A percentile compares a stretch with the other conserved stretches of the same genome.
phyloP scores from a whole-genome alignment of 2,113 vertebrate species.

The Corynorhinus townsendii region DNA sequence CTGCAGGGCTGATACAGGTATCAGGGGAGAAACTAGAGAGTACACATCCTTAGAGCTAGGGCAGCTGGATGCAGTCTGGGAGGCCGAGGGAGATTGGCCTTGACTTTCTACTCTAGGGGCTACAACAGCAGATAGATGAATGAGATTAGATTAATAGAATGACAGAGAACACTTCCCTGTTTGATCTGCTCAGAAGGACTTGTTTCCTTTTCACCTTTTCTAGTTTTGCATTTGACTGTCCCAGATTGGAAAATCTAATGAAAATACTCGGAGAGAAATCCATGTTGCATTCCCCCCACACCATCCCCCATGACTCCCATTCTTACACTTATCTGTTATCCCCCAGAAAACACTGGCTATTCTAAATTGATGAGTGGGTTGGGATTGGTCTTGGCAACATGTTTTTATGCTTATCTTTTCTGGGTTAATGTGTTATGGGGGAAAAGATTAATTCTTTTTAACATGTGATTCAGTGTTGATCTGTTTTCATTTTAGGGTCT shows the following conservation, averaged over 20 bases:
- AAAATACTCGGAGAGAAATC: neutral
- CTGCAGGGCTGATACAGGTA: neutral
- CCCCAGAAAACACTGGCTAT: neutral
- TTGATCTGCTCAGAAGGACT: neutral
- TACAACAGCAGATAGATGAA: neutral
- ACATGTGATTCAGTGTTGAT: neutral
- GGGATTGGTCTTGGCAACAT: neutral
- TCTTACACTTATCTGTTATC: neutral
- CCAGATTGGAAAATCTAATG: neutral
- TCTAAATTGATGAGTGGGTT: neutral
- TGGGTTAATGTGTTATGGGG: neutral
- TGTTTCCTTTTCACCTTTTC: neutral
- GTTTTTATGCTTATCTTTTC: neutral
- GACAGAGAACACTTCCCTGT: neutral
- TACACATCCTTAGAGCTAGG: neutral
- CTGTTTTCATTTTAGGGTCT: neutral
- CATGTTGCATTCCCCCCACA: neutral
- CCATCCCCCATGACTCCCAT: neutral
- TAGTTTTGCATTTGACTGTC: neutral
- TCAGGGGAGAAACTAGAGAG: neutral
- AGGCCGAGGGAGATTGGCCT: neutral
- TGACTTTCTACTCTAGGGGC: neutral
- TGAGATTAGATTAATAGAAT: neutral
- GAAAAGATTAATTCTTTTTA: neutral
- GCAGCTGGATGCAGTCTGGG: neutral